These are phyloP conservation scores for Vandiemenella viatica DNA, from an alignment of 2,888 invertebrate species.

Conservation along the genomic window DNA sequence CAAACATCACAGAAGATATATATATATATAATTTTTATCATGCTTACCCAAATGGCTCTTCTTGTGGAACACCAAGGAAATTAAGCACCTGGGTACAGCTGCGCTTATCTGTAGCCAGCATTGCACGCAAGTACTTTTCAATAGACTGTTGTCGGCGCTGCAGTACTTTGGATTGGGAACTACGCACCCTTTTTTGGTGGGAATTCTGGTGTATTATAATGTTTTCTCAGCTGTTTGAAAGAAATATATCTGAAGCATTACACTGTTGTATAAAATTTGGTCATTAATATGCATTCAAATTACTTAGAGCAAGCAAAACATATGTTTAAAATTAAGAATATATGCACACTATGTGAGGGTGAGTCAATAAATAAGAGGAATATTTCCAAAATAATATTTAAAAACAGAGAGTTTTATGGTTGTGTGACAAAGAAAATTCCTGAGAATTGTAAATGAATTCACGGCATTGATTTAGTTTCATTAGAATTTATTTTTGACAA, in stretches of 20 bases:
- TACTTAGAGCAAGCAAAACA: no score
- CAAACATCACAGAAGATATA: not conserved
- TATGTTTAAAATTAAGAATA: not conserved
- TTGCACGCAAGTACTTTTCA: slow-evolving; percentile 37
- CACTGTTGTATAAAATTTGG: not conserved
- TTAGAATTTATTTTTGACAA: not conserved
- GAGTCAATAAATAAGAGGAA: no score
- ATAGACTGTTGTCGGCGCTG: slow-evolving; percentile 37
- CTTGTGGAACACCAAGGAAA: slow-evolving; percentile 28
- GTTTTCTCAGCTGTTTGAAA: slow-evolving; percentile 32
- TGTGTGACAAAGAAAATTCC: no score
- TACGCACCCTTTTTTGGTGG: slow-evolving; percentile 42
- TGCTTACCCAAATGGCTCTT: slow-evolving; percentile 17
- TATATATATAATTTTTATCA: not conserved
- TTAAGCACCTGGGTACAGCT: slow-evolving; percentile 31
- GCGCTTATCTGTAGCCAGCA: slow-evolving; percentile 30
- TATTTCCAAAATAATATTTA: no score
- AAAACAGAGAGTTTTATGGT: no score
- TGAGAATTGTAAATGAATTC: no score
- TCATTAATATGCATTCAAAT: no score
- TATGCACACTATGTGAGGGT: no score
- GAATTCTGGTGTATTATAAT: slow-evolving; percentile 36
- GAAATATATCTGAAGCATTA: not conserved
- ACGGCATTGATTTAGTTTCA: no score
- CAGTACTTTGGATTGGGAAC: slow-evolving; percentile 38